phyloP scores from a whole-genome alignment of 2,113 vertebrate genomes.

The Fulica atra region DNA sequence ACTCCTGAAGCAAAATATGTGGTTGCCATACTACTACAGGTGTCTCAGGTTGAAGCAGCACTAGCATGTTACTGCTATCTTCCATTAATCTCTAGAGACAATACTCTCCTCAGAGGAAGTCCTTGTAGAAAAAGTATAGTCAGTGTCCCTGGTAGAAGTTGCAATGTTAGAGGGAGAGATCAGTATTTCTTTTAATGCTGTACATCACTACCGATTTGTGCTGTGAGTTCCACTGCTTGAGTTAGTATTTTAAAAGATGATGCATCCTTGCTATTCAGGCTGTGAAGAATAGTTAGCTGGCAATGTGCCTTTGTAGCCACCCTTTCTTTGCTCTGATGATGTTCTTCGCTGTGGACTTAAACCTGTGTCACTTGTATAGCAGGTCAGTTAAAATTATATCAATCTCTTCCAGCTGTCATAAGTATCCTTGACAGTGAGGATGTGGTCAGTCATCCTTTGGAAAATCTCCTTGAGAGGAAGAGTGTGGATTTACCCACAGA shows the following conservation, averaged over 20 bases:
- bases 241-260: neutral
- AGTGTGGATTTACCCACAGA: conserved; percentile 61
- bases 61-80: neutral
- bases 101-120: neutral
- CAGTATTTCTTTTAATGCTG: neutral
- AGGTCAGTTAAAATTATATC: neutral
- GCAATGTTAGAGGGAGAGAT: neutral
- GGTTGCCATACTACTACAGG: neutral
- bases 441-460: conserved; percentile 67
- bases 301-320: neutral
- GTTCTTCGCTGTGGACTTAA: neutral
- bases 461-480: conserved; percentile 59
- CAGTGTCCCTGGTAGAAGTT: neutral
- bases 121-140: neutral
- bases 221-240: neutral
- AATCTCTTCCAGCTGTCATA: conserved; percentile 78
- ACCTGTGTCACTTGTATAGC: neutral
- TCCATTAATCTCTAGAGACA: neutral
- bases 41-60: neutral
- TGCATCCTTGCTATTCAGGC: neutral
- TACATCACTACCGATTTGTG: neutral
- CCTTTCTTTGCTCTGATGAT: neutral
- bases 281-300: neutral
- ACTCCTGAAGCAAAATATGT: neutral
- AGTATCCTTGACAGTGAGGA: conserved; percentile 79